Conservation (phyloP, 2,797 vertebrate species). For the Parauchenoglanis punctatus region DNA sequence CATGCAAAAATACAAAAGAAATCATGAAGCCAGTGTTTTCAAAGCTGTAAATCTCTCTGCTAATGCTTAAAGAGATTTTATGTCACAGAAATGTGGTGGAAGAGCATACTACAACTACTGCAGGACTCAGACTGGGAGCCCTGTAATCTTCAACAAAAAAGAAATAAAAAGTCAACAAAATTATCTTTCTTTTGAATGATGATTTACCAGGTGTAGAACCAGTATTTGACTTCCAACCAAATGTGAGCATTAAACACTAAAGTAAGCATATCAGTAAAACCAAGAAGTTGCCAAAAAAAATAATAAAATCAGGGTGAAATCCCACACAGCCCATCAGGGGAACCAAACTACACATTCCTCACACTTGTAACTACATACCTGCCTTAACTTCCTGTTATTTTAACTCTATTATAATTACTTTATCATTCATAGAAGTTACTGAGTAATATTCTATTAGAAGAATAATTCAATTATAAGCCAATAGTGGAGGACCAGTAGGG, state of each 20-base stretch:
- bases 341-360: not conserved
- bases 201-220: not conserved
- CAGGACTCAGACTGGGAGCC: not conserved
- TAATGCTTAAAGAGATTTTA: slow-evolving; percentile 4
- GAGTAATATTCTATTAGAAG: no score
- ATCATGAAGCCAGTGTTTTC: slow-evolving; percentile 65
- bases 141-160: not conserved
- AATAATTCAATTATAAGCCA: not conserved
- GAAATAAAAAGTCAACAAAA: not conserved
- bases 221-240: not conserved
- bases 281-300: not conserved
- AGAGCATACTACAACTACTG: not conserved
- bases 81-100: not conserved
- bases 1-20: slow-evolving; percentile 53
- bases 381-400: not conserved
- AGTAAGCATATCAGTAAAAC: not conserved
- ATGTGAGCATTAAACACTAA: not conserved
- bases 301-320: not conserved
- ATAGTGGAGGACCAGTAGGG: not conserved
- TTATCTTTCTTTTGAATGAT: not conserved
- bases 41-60: slow-evolving; percentile 31
- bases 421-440: not conserved
- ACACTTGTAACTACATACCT: not conserved
- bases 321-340: not conserved
- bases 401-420: not conserved